Conservation (phyloP, 2,888 invertebrate genomes). For the Polietes domitor region DNA sequence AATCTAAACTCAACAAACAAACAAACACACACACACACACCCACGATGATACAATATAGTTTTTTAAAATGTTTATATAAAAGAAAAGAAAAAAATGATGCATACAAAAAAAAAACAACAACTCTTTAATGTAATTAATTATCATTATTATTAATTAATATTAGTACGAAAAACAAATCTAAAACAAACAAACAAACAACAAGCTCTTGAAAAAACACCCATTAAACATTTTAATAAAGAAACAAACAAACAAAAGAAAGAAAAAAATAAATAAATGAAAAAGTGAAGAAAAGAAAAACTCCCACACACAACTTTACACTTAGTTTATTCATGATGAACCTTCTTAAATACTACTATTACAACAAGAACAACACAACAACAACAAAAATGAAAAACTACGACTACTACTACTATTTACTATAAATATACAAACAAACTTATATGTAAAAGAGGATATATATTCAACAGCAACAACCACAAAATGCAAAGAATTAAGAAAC, state of each 20-base stretch:
- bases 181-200: background rate
- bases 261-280: constrained; percentile 11
- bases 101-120: constrained; percentile 13
- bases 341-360: constrained; percentile 29
- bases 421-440: constrained; percentile 2
- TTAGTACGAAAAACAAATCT: constrained; percentile 40
- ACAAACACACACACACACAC: constrained; percentile 15
- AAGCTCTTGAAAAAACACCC: constrained; percentile 39
- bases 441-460: constrained; percentile 4
- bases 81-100: constrained; percentile 28
- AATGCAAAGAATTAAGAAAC: constrained; percentile 18
- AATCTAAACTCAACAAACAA: constrained; percentile 10
- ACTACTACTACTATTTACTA: constrained; percentile 54
- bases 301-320: constrained; percentile 43
- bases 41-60: constrained; percentile 22
- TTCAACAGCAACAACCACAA: constrained; percentile 27
- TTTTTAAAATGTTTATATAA: constrained; percentile 38
- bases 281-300: background rate
- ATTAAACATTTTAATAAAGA: constrained; percentile 41
- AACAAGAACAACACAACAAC: constrained; percentile 11
- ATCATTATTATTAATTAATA: constrained; percentile 45
- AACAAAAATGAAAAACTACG: constrained; percentile 20
- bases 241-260: constrained; percentile 7
- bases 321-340: constrained; percentile 45
- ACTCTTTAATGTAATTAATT: constrained; percentile 36